Base-by-base conservation (phyloP, 2,113 vertebrate genomes). In the Sardina pilchardus region DNA sequence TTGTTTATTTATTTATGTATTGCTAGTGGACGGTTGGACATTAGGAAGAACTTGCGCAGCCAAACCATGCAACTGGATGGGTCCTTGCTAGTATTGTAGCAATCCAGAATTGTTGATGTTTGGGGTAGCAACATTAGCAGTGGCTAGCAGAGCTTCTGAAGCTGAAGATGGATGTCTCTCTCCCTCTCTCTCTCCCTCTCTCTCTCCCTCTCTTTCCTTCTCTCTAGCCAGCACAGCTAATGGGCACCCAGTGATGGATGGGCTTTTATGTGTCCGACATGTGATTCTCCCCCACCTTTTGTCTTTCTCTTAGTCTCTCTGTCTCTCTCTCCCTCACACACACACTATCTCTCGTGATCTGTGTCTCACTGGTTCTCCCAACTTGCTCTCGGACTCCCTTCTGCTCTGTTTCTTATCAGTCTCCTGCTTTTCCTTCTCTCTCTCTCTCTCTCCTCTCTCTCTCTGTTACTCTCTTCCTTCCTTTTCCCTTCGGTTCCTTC, bases 151-250 rank as follows among this genome's bases (percentile, higher is more conserved):
- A 59, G 19, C 53, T 0, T 4, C 21, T 59, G 53, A 59, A 59
- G 21, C 19, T 59, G 21, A 3, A 59, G 53, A 21, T 59, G 6
- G 1, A 24, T 26, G 24, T 26, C 59, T 67, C 21, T 53, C 21
- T 36, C 47, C 8, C 81, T 82, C 81, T 82, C 81, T 45, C 81
- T 82, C 81, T 82, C 81, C 48, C 81, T 82, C 44, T 47, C 81
- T 47, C 21, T 82, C 81, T 26, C 21, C 30, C 45, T 59, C 30
- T 83, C 50, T 39, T 34, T 83, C 48, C 21, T 14, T 34, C 50
- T 39, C 53, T 83, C 3, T 24, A 59, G 19, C 53, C 10, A 78
- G 71, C 30, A 34, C 4, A 14, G 71, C 34, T 67, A 63, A 82
- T 86, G 36, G 67, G 19, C 50, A 39, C 44, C 47, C 85, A 39